These are phyloP conservation scores for Drosophila maculinotata DNA, from an alignment of 2,888 invertebrate genomes.

Conservation along the genomic window DNA sequence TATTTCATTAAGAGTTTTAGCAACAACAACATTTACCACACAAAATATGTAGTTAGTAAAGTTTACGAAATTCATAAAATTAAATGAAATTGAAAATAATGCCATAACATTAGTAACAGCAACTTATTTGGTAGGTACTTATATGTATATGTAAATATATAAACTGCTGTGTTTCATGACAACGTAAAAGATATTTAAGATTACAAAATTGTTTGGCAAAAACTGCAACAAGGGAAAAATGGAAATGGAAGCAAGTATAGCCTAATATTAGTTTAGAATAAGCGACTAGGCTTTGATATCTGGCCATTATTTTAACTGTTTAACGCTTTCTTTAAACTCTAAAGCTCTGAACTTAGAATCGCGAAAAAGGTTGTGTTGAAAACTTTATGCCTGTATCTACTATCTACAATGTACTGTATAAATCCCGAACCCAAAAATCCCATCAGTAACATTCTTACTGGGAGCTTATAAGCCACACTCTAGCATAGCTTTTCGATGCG, in stretches of 20 bases:
- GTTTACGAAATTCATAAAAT: constrained; percentile 55
- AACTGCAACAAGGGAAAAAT: constrained; percentile 20
- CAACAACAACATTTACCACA: constrained; percentile 42
- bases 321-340: constrained; percentile 47
- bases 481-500: constrained; percentile 51
- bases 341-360: constrained; percentile 56
- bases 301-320: constrained; percentile 32
- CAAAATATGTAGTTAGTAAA: constrained; percentile 63
- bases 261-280: constrained; percentile 46
- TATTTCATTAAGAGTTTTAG: constrained; percentile 77
- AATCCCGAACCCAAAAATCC: constrained; percentile 24
- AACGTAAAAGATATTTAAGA: constrained; percentile 70
- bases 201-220: constrained; percentile 39
- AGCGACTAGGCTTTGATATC: constrained; percentile 38
- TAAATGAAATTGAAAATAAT: constrained; percentile 19
- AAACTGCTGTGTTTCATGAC: constrained; percentile 82
- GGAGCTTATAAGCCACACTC: constrained; percentile 41
- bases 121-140: constrained; percentile 52
- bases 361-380: constrained; percentile 72
- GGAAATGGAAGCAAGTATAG: constrained; percentile 19
- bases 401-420: constrained; percentile 43
- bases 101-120: constrained; percentile 46
- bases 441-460: constrained; percentile 33
- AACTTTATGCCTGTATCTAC: constrained; percentile 69
- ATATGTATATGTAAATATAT: constrained; percentile 66